Base-by-base conservation (phyloP, 2,113 vertebrate species). In the Rhipidura dahli region DNA sequence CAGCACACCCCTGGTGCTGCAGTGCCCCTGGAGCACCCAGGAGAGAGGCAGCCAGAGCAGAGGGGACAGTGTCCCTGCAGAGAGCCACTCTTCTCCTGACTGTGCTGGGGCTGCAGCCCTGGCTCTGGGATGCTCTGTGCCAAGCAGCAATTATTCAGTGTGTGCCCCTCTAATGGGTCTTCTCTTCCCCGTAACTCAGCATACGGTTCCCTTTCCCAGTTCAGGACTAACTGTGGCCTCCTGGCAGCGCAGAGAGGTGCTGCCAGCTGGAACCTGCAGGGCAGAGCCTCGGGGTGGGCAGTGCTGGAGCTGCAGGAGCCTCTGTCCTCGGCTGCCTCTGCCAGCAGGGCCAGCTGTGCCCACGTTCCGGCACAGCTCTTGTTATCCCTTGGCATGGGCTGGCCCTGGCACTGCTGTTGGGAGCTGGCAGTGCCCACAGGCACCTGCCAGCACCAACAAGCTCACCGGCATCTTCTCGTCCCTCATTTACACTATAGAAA, bases 101-200 rank as follows among this genome's bases (percentile, higher is more conserved):
- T 0, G 0, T 3, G 23, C 47, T 6, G 27, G 4, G 42, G 51
- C 69, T 35, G 53, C 0, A 0, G 73, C 8, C 35, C 3, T 0
- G 0, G 49, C 70, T 69, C 81, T 11, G 9, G 1, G 5, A 10
- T 10, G 44, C 64, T 51, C 79, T 0, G 1, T 22, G 50, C 50
- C 28, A 42, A 16, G 42, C 14, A n/a, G 30, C 13, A 13, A 3
- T 44, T 56, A 22, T 13, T 40, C 14, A 7, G 21, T 12, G 27
- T 7, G 26, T 1, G 5, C 33, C 28, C 2, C 54, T 75, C 60
- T 21, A 7, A 22, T 5, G n/a, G 24, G 56, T 85, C 75, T 65
- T 42, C 27, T 82, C 69, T 42, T 85, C 51, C 33, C 66, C 31
- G 8, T 28, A 51, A 33, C 59, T 68, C 81, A 44, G 54, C 78